These are phyloP conservation scores for Aphodius granarius DNA, from an alignment of 2,888 invertebrate species.

Conservation along the genomic window DNA sequence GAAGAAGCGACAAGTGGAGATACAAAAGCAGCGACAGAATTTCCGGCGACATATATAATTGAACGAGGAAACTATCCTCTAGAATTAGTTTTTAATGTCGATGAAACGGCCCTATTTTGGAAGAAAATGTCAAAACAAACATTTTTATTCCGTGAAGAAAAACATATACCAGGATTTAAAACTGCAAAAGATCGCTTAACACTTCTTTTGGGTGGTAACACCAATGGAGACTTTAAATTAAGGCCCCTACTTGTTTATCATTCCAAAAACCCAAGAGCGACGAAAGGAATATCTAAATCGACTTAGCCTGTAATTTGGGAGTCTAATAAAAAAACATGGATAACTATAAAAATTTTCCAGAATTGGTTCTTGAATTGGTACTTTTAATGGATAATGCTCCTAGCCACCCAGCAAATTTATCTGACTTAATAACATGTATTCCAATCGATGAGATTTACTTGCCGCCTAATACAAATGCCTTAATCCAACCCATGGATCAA, in stretches of 20 bases:
- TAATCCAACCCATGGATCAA: conserved; percentile 11
- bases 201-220: conserved; percentile 39
- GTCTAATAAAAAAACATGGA: conserved; percentile 27
- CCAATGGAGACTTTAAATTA: conserved; percentile 39
- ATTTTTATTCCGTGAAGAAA: conserved; percentile 28
- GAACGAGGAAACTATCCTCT: conserved; percentile 25
- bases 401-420: conserved; percentile 13
- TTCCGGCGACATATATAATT: background rate
- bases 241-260: conserved; percentile 38
- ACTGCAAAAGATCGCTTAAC: conserved; percentile 41
- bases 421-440: background rate
- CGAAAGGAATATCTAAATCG: conserved; percentile 29
- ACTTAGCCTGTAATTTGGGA: conserved; percentile 32
- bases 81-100: conserved; percentile 26
- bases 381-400: conserved; percentile 25
- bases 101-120: conserved; percentile 30
- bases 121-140: conserved; percentile 26
- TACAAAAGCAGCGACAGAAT: background rate
- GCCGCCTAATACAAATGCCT: conserved; percentile 3
- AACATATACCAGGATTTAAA: conserved; percentile 36
- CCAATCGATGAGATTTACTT: background rate
- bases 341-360: conserved; percentile 24
- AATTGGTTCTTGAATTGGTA: conserved; percentile 26
- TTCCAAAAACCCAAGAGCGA: conserved; percentile 29
- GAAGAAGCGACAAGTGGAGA: conserved; percentile 16